phyloP scores from a whole-genome alignment of 1,140 invertebrate genomes.

The Ptiloglossa arizonensis region DNA sequence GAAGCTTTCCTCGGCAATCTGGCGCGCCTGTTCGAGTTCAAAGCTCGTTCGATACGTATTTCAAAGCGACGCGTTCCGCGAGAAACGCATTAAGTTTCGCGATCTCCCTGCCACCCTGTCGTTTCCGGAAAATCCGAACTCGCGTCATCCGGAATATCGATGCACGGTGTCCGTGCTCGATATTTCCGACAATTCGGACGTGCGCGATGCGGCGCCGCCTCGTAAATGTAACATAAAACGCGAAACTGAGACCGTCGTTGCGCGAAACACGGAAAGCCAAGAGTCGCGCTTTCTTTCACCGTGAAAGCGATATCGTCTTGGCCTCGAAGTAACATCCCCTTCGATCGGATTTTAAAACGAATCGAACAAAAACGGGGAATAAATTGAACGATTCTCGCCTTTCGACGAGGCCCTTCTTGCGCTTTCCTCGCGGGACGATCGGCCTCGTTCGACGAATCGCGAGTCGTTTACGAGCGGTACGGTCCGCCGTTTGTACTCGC shows the following conservation, averaged over 20 bases:
- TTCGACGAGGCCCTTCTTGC: neutral
- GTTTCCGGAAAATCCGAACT: neutral
- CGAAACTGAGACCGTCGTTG: neutral
- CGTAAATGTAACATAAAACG: neutral
- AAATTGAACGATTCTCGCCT: too few species aligned
- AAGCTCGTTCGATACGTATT: constrained; percentile 5
- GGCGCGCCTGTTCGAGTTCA: neutral
- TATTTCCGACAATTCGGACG: neutral
- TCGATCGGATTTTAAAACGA: constrained; percentile 13
- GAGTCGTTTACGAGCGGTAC: neutral
- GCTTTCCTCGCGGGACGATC: neutral
- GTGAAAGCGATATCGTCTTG: constrained; percentile 6
- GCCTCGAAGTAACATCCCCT: neutral
- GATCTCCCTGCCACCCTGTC: neutral
- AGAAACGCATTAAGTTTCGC: constrained; percentile 4
- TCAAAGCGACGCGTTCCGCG: neutral
- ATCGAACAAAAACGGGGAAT: neutral
- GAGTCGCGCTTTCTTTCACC: neutral
- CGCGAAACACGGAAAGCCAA: neutral
- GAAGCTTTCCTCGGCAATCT: neutral
- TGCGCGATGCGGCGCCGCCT: too few species aligned
- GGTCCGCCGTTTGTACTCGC: neutral
- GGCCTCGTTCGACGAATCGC: constrained; percentile 4
- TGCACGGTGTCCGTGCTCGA: neutral
- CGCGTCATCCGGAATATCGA: neutral